A percentile compares a stretch with the other conserved stretches of the same genome.
phyloP scores from a whole-genome alignment of 2,888 invertebrate genomes.

The Melanophora roralis region DNA sequence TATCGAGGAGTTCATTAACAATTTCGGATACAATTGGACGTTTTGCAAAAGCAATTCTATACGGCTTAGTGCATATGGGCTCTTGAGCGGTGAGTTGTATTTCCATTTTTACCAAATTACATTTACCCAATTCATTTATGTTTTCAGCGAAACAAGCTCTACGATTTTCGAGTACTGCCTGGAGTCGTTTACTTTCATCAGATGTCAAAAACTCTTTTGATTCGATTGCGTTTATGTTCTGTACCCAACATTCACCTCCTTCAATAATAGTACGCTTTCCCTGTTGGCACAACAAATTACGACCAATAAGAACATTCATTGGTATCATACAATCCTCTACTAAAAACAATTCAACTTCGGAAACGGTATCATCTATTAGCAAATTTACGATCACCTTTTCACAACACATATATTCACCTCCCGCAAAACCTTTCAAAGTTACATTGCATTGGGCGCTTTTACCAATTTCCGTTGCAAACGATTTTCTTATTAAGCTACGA shows the following conservation, averaged over 20 bases:
- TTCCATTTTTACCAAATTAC: too few species aligned
- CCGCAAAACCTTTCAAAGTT: slow-evolving; percentile 25
- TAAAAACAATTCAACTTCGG: neutral
- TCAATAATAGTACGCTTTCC: slow-evolving; percentile 45
- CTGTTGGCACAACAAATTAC: slow-evolving; percentile 27
- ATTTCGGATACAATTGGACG: slow-evolving; percentile 41
- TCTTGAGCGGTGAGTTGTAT: slow-evolving; percentile 25
- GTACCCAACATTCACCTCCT: slow-evolving; percentile 41
- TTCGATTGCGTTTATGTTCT: slow-evolving; percentile 1
- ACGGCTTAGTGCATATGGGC: slow-evolving; percentile 47
- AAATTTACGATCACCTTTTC: slow-evolving; percentile 31
- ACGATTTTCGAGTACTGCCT: slow-evolving; percentile 11
- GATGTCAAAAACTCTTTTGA: neutral
- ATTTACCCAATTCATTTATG: slow-evolving; percentile 35
- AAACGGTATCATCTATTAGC: slow-evolving; percentile 17
- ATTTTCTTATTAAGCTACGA: slow-evolving; percentile 1
- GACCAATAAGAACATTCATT: slow-evolving; percentile 6
- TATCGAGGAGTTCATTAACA: slow-evolving; percentile 37
- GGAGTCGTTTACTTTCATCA: slow-evolving; percentile 10
- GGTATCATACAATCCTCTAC: slow-evolving; percentile 15
- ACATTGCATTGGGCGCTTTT: neutral
- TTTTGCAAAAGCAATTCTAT: slow-evolving; percentile 58
- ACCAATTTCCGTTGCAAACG: neutral
- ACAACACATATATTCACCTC: slow-evolving; percentile 27
- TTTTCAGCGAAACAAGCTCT: slow-evolving; percentile 26